Base-by-base conservation (phyloP, 2,888 invertebrate species). In the Exocentrus adspersus region DNA sequence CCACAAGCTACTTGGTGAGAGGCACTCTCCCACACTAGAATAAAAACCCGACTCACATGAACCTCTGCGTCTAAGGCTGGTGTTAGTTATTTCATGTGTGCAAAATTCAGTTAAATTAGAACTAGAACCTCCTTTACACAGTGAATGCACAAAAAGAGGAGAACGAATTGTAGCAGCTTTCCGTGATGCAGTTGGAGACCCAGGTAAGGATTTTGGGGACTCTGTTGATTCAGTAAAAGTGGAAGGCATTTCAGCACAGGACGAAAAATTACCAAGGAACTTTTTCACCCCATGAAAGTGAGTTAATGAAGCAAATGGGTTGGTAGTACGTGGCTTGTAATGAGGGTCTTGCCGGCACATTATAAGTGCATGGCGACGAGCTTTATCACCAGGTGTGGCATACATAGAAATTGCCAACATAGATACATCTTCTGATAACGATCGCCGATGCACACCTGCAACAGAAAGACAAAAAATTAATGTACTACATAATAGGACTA, bases 21-120 rank as follows among this genome's bases (percentile, higher is more conserved):
- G 63, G 62, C 82, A 83, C 70, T 83, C 82, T 76, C 93, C 93
- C 68, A 93, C 91, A 74, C 92, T 93, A 59, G 93, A 93, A 86
- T 93, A 95, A 80, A 95, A 94, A 16, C 95, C 95, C 72, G 92
- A 92, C 81, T 95, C 95, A 80, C 94, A 94, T 16, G 94, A 94
- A 60, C 92, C 94, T 46, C 94, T 87, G 14, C 94, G 84, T 28
- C 89, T 86, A n/a, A 90, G 82, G 32, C 64, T 48, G 14, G 67
- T 73, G 12, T 71, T 60, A 5, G 71, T 64, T 0, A 72, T 69
- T 37, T 71, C 69, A 4, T 71, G 63, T 17, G 78, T 78, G n/a
- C 75, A 75, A 51, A 80, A 73, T 62, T 82, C 82, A 5, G 78
- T 78, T 51, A 82, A 68, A 65, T 81, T 82, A 20, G 80, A 81